Evolutionary conservation across 1,140 invertebrate species (phyloP), one percentile per base, ranked within the genome.

Genomic region (Drosophila pallidifrons): DNA sequence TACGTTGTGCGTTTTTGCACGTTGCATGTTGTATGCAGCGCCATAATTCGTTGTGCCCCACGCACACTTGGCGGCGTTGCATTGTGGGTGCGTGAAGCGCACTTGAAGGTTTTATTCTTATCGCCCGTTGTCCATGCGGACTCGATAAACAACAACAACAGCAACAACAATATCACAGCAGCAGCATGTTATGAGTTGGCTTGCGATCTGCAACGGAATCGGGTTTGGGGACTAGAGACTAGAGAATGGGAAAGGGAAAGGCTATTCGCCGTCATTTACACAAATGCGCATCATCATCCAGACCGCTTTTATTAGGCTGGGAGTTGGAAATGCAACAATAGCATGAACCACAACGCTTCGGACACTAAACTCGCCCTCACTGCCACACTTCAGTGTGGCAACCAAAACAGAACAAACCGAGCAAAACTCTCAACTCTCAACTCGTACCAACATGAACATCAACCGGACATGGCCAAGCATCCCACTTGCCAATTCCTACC

Each of bases 81-180:
- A 75, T 10, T 32, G 20, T 51, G 38, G 16, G 30, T 35, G 65
- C 75, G 60, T 52, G 54, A 60, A 72, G 72, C 49, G 47, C 59
- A 71, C 58, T 81, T 82, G 52, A 75, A 81, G 81, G 81, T 67
- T 82, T 82, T 52, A 71, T 82, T 82, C 81, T 82, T 82, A 82
- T 82, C 81, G 79, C 30, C 28, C 58, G 65, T n/a, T 82, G 75
- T 79, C 79, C 75, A 82, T 66, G 57, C 71, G 35, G 59, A 81
- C 65, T 71, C 58, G 52, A 74, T 75, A 80, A 80, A 82, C 81
- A 82, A 58, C 63, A 60, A 69, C 41, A 38, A 43, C 20, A 20
- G 20, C 20, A 20, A 20, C 30, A 74, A 46, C 45, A 16, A 6
- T 7, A 5, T 2, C 13, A 11, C 13, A 8, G 45, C 10, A 32